These are phyloP conservation scores for Philantomba maxwellii DNA, from an alignment of 2,113 vertebrate genomes.

Conservation along the genomic window DNA sequence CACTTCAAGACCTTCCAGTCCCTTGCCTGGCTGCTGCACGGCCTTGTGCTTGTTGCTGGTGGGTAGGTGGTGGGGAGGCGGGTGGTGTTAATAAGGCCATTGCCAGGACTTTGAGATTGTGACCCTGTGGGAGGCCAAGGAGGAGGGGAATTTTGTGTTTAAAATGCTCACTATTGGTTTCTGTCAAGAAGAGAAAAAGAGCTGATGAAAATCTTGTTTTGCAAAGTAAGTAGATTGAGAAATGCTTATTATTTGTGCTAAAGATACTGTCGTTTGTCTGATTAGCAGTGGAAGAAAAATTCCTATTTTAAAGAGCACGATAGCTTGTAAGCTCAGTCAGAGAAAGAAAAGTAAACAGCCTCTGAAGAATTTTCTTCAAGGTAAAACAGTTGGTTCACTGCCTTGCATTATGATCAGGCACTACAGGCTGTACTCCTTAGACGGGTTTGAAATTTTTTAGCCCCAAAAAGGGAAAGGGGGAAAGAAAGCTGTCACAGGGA, in stretches of 20 bases:
- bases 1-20: neutral
- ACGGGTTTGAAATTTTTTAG: neutral
- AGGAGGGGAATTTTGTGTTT: neutral
- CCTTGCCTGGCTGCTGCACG: neutral
- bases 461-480: neutral
- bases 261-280: neutral
- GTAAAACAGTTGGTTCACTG: fast-evolving
- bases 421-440: neutral
- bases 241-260: neutral
- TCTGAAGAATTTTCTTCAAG: neutral
- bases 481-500: neutral
- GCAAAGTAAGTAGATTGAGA: neutral
- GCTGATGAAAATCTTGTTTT: neutral
- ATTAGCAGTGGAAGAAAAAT: neutral
- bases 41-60: fast-evolving
- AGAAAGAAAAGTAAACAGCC: neutral
- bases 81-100: neutral
- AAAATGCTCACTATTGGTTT: neutral
- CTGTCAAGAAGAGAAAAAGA: neutral
- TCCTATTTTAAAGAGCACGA: neutral
- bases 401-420: fast-evolving
- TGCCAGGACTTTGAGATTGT: neutral
- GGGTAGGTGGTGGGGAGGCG: neutral
- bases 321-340: neutral
- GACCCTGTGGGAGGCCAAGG: fast-evolving